Evolutionary conservation across 1,140 invertebrate genomes (phyloP).

Genomic region (Belonocnema kinseyi): DNA sequence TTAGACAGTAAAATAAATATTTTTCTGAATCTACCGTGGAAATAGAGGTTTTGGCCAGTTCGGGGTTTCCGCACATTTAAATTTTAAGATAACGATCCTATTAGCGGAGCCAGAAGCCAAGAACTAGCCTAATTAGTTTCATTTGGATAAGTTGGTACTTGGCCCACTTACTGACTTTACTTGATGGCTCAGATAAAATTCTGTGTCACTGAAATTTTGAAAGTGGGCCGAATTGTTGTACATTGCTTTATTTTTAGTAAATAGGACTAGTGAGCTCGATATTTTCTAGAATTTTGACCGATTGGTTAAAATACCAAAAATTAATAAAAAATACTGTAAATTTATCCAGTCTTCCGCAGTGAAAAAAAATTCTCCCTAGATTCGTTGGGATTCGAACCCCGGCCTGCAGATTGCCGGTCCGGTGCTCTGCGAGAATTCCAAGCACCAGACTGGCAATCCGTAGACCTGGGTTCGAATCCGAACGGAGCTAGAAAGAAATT

Average conservation of each 20-base stretch:
- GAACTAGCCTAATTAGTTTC: conserved; percentile 56
- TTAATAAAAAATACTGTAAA: too few relatives aligned
- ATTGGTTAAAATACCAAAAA: too few relatives aligned
- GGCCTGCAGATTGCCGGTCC: too few relatives aligned
- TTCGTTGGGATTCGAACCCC: too few relatives aligned
- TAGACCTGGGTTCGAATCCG: too few relatives aligned
- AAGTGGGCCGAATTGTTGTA: neutral
- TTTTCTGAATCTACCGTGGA: neutral
- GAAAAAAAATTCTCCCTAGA: too few relatives aligned
- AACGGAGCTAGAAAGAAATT: too few relatives aligned
- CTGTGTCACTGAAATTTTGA: neutral
- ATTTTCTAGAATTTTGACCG: neutral
- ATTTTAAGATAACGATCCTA: conserved; percentile 12
- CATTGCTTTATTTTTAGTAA: neutral
- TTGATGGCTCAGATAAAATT: conserved; percentile 5
- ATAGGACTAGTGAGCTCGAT: neutral
- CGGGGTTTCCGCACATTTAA: neutral
- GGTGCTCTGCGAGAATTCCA: too few relatives aligned
- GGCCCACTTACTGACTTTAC: conserved; percentile 49
- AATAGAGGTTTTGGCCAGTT: neutral
- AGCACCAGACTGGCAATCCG: too few relatives aligned
- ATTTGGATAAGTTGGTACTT: conserved; percentile 59
- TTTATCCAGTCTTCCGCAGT: too few relatives aligned
- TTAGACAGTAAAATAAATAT: neutral
- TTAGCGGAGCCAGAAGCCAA: conserved; percentile 28